Percentiles rank a stretch among this genome's conserved stretches.
Evolutionary conservation across 1,140 invertebrate species (phyloP).

Genomic region (Neelides sp.): DNA sequence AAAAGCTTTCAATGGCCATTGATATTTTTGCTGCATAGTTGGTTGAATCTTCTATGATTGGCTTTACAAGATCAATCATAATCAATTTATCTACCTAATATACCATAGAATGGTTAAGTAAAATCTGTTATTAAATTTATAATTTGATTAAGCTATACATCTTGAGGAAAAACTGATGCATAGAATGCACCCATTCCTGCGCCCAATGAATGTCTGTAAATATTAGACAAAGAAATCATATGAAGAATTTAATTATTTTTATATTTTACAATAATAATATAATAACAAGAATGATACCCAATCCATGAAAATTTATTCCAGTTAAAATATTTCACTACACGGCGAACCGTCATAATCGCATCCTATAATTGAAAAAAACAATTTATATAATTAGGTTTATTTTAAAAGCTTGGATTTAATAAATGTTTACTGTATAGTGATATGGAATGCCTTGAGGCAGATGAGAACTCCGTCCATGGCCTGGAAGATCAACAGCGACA

Average conservation of each 20-base stretch:
- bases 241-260: neutral
- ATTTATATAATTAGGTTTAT: neutral
- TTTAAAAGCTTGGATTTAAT: neutral
- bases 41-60: neutral
- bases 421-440: neutral
- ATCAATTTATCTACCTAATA: slow-evolving; percentile 5
- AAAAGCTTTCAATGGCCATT: neutral
- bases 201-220: no score
- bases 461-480: slow-evolving; percentile 31
- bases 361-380: neutral
- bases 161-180: no score
- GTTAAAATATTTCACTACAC: neutral
- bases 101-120: no score
- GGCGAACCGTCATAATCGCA: neutral
- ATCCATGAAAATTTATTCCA: slow-evolving; percentile 1
- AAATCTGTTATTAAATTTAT: no score
- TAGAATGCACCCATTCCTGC: no score
- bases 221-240: neutral
- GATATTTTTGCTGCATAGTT: neutral
- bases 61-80: neutral
- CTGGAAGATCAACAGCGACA: slow-evolving; percentile 31
- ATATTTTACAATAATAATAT: neutral
- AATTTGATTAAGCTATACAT: no score
- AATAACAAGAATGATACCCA: neutral
- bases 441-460: slow-evolving; percentile 21